Percentiles rank a stretch among this genome's conserved stretches.
These are phyloP conservation scores for Xylota sylvarum DNA, from an alignment of 2,888 invertebrate genomes.

Conservation along the genomic window DNA sequence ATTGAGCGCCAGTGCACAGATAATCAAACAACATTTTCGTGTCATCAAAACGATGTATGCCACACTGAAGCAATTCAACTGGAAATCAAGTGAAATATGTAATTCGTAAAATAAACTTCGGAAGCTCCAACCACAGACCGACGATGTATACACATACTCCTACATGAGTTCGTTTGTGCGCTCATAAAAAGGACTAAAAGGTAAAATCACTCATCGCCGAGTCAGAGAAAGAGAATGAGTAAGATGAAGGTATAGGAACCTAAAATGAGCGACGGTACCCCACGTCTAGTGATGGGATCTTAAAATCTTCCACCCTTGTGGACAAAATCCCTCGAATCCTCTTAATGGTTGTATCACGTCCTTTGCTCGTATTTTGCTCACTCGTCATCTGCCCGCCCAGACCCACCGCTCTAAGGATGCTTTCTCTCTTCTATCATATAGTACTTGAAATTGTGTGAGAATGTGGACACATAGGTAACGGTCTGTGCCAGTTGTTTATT, in stretches of 20 bases:
- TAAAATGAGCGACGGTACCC: background rate
- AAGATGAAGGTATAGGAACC: background rate
- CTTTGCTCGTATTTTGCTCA: constrained; percentile 39
- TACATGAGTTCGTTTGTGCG: background rate
- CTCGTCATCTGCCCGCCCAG: constrained; percentile 14
- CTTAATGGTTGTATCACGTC: constrained; percentile 51
- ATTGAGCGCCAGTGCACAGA: no score
- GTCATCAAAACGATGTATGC: background rate
- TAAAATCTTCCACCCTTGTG: constrained; percentile 34
- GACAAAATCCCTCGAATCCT: constrained; percentile 46
- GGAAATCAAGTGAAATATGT: constrained; percentile 6
- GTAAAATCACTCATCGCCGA: constrained; percentile 26
- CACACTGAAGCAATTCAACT: background rate
- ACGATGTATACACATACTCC: background rate
- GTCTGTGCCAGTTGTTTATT: constrained; percentile 32
- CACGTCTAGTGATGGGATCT: constrained; percentile 8
- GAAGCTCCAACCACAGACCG: background rate
- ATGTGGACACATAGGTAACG: constrained; percentile 42
- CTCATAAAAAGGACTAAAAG: constrained; percentile 28
- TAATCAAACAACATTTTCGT: background rate
- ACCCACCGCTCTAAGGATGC: constrained; percentile 7
- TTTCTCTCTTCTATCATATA: constrained; percentile 4
- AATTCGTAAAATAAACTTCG: constrained; percentile 1
- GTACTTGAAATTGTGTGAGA: constrained; percentile 42
- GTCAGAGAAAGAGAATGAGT: background rate